Percentiles rank a stretch among this genome's conserved stretches.
Conservation (phyloP, 2,888 invertebrate genomes). For the Coleophora flavipennella region DNA sequence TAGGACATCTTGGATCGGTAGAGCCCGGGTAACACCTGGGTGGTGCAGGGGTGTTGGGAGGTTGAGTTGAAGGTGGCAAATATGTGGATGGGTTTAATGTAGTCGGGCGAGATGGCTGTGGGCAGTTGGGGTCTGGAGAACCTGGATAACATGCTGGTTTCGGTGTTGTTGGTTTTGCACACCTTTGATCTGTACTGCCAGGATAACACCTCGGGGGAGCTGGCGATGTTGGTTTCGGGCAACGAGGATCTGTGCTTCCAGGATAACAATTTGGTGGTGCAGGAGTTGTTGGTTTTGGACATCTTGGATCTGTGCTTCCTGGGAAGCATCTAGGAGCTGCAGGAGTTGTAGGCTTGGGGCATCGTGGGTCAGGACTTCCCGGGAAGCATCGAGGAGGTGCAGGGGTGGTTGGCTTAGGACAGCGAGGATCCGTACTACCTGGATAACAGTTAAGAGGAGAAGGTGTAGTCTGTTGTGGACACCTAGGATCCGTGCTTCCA, state of each 20-base stretch:
- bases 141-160: slow-evolving; percentile 21
- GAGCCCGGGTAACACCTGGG: slow-evolving; percentile 29
- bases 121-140: slow-evolving; percentile 31
- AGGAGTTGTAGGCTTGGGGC: slow-evolving; percentile 21
- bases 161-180: slow-evolving; percentile 16
- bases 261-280: slow-evolving; percentile 15
- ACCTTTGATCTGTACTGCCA: slow-evolving; percentile 8
- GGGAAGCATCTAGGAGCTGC: slow-evolving; percentile 27
- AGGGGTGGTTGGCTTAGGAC: slow-evolving; percentile 30
- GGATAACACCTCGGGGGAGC: slow-evolving; percentile 8
- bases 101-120: slow-evolving; percentile 24
- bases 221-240: slow-evolving; percentile 12
- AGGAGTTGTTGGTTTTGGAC: slow-evolving; percentile 30
- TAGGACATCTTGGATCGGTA: slow-evolving; percentile 20
- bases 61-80: slow-evolving; percentile 21
- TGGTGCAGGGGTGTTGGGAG: slow-evolving; percentile 21
- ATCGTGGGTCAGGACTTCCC: slow-evolving; percentile 27
- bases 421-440: slow-evolving; percentile 38
- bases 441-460: slow-evolving; percentile 16
- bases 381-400: slow-evolving; percentile 27
- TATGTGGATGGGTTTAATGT: slow-evolving; percentile 23
- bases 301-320: slow-evolving; percentile 29
- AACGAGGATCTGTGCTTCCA: slow-evolving; percentile 28
- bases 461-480: slow-evolving; percentile 24
- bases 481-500: slow-evolving; percentile 35